A percentile compares a stretch with the other conserved stretches of the same genome.
These are phyloP conservation scores for Probosciger aterrimus DNA, from an alignment of 2,113 vertebrate genomes.

Conservation along the genomic window DNA sequence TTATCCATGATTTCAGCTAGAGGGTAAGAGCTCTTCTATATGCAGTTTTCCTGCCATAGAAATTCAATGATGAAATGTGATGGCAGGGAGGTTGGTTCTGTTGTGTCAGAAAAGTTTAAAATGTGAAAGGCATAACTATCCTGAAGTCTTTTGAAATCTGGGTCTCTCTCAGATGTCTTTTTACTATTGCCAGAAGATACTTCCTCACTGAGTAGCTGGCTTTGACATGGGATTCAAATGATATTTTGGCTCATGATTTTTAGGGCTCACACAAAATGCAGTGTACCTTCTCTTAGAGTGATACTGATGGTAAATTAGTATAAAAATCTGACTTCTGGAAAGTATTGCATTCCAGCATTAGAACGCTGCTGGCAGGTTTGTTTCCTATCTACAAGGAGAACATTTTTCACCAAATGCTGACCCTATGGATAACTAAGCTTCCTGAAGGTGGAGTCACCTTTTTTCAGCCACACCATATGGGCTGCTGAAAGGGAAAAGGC, in stretches of 20 bases:
- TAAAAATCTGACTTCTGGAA: neutral
- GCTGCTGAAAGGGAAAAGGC: neutral
- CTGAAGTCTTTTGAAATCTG: neutral
- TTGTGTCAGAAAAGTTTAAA: constrained; percentile 41
- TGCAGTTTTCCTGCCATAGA: neutral
- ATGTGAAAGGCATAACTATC: neutral
- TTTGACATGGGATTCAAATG: neutral
- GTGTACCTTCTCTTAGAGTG: neutral
- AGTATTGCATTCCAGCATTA: neutral
- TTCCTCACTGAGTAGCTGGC: neutral
- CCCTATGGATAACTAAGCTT: neutral
- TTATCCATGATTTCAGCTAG: constrained; percentile 18
- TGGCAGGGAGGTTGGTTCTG: neutral
- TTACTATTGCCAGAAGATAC: neutral
- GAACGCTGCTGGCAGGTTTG: neutral
- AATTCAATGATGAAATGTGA: neutral
- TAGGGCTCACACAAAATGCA: neutral
- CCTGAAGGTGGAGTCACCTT: neutral
- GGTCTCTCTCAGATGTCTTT: neutral
- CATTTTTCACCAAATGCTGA: neutral
- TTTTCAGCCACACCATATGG: neutral
- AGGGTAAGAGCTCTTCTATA: neutral
- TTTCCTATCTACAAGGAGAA: neutral
- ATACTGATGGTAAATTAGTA: neutral
- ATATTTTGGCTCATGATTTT: neutral